Evolutionary conservation across 2,113 vertebrate species (phyloP), one percentile per base, ranked within the genome.

Genomic region (Stomatorhinus ivindoensis): DNA sequence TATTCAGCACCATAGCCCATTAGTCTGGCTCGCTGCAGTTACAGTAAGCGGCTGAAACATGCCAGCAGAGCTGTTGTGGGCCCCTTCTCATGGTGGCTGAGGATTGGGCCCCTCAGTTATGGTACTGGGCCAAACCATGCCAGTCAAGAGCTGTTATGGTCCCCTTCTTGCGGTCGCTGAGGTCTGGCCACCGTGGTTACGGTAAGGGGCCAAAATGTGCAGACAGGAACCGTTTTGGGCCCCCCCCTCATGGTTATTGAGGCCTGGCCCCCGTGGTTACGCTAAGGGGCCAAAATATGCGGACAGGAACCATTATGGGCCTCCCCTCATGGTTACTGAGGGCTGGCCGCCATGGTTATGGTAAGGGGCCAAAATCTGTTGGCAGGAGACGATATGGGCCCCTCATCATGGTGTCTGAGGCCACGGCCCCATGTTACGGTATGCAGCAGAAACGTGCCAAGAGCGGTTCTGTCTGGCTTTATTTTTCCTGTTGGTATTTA

Each of bases 1-100:
- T 96, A 97, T 96, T 96, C 95, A 94, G 94, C 94, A 95, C 93
- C 61, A 92, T 89, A 93, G 94, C 93, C 95, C 96, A 96, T 97
- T 96, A 96, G 95, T 97, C 96, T 97, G 94, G 95, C 96, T 96
- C 96, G 35, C 53, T n/a, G 46, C 3, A 47, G 44, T 50, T 86
- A 47, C 19, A 6, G 46, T 48, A 24, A 47, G 83, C 1, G 24
- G n/a, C 24, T 2, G 8, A 24, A 50, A 48, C 47, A 5, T 46
- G 47, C n/a, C 21, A 47, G 4, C 44, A 27, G 83, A 9, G 24
- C 21, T 48, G 21, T 4, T 85, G 21, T 27, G 35, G 19, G 8
- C 42, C 8, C 19, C 42, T 47, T 4, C 82, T 84, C 0, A 17
- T 51, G 88, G 89, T 89, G 90, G 73, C 31, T 76, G 86, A 91